Evolutionary conservation across 1,140 invertebrate genomes (phyloP), one percentile per base, ranked within the genome.

Genomic region (Dreissena rostriformis): DNA sequence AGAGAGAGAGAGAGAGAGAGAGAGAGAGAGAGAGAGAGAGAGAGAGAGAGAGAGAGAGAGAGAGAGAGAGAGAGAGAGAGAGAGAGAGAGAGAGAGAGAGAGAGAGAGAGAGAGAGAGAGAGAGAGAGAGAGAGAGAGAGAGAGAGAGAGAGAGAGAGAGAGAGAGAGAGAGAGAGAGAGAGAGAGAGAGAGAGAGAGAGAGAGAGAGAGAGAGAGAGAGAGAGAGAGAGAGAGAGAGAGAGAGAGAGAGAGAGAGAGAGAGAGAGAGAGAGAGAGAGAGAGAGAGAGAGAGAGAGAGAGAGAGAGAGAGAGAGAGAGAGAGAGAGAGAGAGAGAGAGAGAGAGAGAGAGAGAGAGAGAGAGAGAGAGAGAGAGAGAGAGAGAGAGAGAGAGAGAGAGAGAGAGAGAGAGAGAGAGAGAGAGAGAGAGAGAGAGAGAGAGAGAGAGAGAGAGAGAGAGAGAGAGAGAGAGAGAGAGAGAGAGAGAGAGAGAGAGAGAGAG

Each of bases 1-100:
- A 57, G 53, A 57, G 53, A 57, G 53, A 57, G 53, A 57, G 53
- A 57, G 53, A 57, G 53, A 57, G 53, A 57, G 53, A 57, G 53
- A 57, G 53, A 57, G 53, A 57, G 53, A 57, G 53, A 57, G 53
- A 57, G 53, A 57, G 53, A 57, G 53, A 57, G 53, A 57, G 53
- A 57, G 53, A 57, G 53, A 57, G 53, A 57, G 53, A 57, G 53
- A 57, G 53, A 57, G 53, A 57, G 53, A 57, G 53, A 57, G 53
- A 57, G 53, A 57, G 53, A 57, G 53, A 57, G 53, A 57, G 53
- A 57, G 53, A 57, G 53, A 57, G 53, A 57, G 53, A 57, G 53
- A 57, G 53, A 57, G 53, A 57, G 53, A 57, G 53, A 57, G 53
- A 57, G 53, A 57, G 53, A 57, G 53, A 57, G 53, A 57, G 53